Evolutionary conservation across 2,888 invertebrate species (phyloP).

Genomic region (Dioctria rufipes): DNA sequence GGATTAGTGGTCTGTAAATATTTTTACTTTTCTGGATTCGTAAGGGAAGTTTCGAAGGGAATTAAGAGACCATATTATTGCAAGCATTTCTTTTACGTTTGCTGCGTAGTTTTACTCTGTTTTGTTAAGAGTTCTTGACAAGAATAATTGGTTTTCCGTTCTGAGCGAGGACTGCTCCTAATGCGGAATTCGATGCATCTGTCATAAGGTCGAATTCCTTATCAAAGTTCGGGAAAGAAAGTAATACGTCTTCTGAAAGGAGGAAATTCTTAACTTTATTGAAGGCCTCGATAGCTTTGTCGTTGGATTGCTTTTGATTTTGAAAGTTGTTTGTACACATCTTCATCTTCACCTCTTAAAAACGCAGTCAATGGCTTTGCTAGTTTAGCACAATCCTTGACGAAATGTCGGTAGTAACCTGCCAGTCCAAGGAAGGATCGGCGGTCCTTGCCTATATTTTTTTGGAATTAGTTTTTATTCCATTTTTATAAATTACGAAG

Average conservation of each 20-base stretch:
- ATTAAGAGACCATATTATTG: too few relatives aligned
- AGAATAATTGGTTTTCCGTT: not conserved
- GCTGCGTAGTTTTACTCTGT: not conserved
- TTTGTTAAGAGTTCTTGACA: too few relatives aligned
- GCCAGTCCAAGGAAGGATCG: too few relatives aligned
- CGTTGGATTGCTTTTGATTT: slow-evolving; percentile 41
- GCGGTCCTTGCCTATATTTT: too few relatives aligned
- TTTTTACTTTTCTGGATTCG: too few relatives aligned
- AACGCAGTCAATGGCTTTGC: slow-evolving; percentile 54
- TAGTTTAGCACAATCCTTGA: too few relatives aligned
- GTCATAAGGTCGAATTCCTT: slow-evolving; percentile 53
- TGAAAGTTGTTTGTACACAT: slow-evolving; percentile 51
- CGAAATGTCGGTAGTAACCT: too few relatives aligned
- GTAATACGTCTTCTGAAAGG: slow-evolving; percentile 52
- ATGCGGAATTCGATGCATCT: slow-evolving; percentile 52
- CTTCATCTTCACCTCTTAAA: slow-evolving; percentile 57
- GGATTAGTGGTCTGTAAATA: not conserved
- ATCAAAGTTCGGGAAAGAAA: slow-evolving; percentile 48
- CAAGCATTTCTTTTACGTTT: not conserved
- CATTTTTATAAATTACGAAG: too few relatives aligned
- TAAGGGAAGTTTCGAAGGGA: too few relatives aligned
- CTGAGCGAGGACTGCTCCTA: slow-evolving; percentile 27
- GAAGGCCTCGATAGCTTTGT: slow-evolving; percentile 44
- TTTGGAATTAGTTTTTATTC: too few relatives aligned
- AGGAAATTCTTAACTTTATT: slow-evolving; percentile 52